These are phyloP conservation scores for Neodiprion pinetum DNA, from an alignment of 1,140 invertebrate genomes.

Conservation along the genomic window DNA sequence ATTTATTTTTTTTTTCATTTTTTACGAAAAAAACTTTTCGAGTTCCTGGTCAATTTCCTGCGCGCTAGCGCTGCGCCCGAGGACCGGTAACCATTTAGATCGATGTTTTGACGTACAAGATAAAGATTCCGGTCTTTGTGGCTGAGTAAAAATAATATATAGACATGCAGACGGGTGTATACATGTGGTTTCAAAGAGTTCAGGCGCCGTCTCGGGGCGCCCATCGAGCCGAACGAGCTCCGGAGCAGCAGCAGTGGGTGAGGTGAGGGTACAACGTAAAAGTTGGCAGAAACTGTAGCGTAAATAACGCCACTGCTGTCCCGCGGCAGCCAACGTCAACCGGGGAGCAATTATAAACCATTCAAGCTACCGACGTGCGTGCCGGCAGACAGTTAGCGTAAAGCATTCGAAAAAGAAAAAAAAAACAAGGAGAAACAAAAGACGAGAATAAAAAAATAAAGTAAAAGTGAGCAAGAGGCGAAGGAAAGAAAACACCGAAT, in stretches of 20 bases:
- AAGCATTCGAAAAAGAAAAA: neutral
- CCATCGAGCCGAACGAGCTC: neutral
- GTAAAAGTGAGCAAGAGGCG: too few relatives aligned
- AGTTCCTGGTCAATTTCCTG: too few relatives aligned
- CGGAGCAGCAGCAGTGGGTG: neutral
- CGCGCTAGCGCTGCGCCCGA: too few relatives aligned
- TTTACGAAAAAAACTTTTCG: too few relatives aligned
- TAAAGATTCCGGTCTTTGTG: neutral
- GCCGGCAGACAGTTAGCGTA: conserved; percentile 4
- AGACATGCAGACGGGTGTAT: neutral
- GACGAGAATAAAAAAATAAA: too few relatives aligned
- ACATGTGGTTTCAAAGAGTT: neutral
- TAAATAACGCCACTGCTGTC: neutral
- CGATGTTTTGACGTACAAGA: neutral
- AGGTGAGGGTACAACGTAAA: neutral
- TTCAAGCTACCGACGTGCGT: conserved; percentile 3
- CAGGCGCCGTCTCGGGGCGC: neutral
- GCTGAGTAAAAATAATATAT: neutral
- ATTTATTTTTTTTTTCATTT: too few relatives aligned
- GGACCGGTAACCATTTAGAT: neutral
- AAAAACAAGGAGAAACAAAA: too few relatives aligned
- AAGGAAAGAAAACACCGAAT: too few relatives aligned
- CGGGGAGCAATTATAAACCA: conserved; percentile 7
- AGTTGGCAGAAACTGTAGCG: conserved; percentile 4
- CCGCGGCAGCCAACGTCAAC: neutral